phyloP scores from a whole-genome alignment of 92 coral and sea anemone genomes.

The Micromussa lordhowensis region DNA sequence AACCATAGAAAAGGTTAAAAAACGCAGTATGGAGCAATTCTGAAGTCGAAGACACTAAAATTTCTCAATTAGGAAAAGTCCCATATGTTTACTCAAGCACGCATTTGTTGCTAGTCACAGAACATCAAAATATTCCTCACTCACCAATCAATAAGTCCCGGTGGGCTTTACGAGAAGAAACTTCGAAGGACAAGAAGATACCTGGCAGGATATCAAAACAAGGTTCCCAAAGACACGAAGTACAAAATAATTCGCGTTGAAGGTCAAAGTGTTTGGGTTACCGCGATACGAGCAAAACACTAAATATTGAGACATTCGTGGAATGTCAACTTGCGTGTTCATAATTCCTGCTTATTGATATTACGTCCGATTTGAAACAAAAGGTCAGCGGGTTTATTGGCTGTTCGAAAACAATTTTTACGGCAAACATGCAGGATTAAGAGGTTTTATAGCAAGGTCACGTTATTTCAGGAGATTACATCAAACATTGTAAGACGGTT shows the following conservation, averaged over 20 bases:
- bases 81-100: neutral
- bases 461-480: neutral
- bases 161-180: neutral
- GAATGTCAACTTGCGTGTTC: slow-evolving; percentile 1
- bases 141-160: too few species aligned
- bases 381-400: slow-evolving; percentile 3
- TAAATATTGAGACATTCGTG: neutral
- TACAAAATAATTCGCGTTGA: neutral
- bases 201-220: neutral
- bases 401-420: neutral
- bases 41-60: neutral
- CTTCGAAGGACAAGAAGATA: neutral
- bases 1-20: neutral
- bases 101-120: neutral
- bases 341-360: neutral
- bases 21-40: neutral
- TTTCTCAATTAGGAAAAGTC: neutral
- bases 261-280: slow-evolving; percentile 8
- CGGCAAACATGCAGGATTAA: neutral
- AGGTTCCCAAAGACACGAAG: neutral
- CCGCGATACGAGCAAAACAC: neutral
- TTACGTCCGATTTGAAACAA: neutral
- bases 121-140: neutral
- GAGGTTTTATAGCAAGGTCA: neutral
- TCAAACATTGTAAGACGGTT: too few species aligned